Evolutionary conservation across 1,140 invertebrate genomes (phyloP).

Genomic region (Drosophila parabipectinata): DNA sequence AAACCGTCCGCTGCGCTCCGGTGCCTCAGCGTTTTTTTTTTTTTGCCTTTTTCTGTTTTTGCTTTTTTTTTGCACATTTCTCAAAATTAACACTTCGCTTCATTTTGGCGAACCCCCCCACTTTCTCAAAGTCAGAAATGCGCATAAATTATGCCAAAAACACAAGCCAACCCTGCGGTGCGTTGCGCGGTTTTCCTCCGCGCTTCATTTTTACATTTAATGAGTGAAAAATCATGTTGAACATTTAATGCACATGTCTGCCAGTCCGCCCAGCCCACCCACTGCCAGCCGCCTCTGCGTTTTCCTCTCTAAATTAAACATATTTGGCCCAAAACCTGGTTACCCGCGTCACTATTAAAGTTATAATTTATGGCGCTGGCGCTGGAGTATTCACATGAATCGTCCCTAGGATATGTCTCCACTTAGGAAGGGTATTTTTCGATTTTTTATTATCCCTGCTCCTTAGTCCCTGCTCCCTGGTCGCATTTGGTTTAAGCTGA

Average conservation of each 20-base stretch:
- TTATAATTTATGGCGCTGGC: neutral
- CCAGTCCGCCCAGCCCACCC: neutral
- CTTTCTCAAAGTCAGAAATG: slow-evolving; percentile 27
- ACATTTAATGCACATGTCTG: slow-evolving; percentile 75
- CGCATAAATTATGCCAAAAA: slow-evolving; percentile 81
- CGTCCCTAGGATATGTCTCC: slow-evolving; percentile 23
- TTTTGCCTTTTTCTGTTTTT: neutral
- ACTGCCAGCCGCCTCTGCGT: neutral
- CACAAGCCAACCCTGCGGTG: slow-evolving; percentile 55
- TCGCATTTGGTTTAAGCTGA: slow-evolving; percentile 24
- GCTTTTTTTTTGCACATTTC: slow-evolving; percentile 37
- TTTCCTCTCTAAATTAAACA: slow-evolving; percentile 16
- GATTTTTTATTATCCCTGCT: slow-evolving; percentile 1
- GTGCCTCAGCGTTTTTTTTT: slow-evolving; percentile 15
- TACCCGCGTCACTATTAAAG: neutral
- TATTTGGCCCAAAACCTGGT: slow-evolving; percentile 4
- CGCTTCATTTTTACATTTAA: slow-evolving; percentile 57
- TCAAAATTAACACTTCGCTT: slow-evolving; percentile 74
- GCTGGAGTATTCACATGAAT: neutral
- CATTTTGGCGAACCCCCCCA: slow-evolving; percentile 35
- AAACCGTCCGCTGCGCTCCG: slow-evolving; percentile 48
- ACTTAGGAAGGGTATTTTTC: neutral
- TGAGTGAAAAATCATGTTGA: slow-evolving; percentile 80
- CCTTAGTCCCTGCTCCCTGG: slow-evolving; percentile 35
- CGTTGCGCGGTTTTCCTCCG: slow-evolving; percentile 44